Conservation (phyloP, 2,888 invertebrate genomes). For the Diplolepis rosae region DNA sequence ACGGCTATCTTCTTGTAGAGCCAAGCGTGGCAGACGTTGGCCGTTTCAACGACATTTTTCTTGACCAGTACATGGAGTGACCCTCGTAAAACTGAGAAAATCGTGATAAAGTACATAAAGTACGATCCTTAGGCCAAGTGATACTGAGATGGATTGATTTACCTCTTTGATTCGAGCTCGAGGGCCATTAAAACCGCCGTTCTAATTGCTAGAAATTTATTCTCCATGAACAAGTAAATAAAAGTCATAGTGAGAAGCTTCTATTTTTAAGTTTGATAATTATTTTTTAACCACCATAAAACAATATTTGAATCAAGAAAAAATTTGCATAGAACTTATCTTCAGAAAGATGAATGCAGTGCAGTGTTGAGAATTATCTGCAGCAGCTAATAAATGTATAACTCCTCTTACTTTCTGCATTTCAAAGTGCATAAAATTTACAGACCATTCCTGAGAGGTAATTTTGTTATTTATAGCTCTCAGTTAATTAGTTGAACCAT, state of each 20-base stretch:
- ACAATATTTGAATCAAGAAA: too few relatives aligned
- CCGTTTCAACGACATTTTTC: slow-evolving; percentile 51
- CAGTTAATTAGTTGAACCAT: slow-evolving; percentile 53
- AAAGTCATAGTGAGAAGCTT: background rate
- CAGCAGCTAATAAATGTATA: slow-evolving; percentile 1
- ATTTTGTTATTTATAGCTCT: slow-evolving; percentile 53
- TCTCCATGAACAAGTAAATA: background rate
- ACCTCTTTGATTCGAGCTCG: background rate
- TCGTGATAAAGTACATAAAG: slow-evolving; percentile 40
- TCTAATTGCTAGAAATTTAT: background rate
- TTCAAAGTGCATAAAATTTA: slow-evolving; percentile 49
- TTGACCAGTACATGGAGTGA: slow-evolving; percentile 43
- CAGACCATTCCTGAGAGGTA: slow-evolving; percentile 33
- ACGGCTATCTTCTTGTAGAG: slow-evolving; percentile 47
- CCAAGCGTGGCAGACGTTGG: slow-evolving; percentile 46
- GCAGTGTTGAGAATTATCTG: background rate
- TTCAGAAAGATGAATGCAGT: background rate
- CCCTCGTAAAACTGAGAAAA: slow-evolving; percentile 38
- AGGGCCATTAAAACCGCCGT: slow-evolving; percentile 26
- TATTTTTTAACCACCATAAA: background rate
- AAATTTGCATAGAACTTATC: background rate
- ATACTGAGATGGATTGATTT: slow-evolving; percentile 18
- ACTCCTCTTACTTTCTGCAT: slow-evolving; percentile 28
- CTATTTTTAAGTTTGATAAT: background rate
- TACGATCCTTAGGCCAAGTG: slow-evolving; percentile 32